Evolutionary conservation across 2,888 invertebrate genomes (phyloP).

Genomic region (Melanargia galathea): DNA sequence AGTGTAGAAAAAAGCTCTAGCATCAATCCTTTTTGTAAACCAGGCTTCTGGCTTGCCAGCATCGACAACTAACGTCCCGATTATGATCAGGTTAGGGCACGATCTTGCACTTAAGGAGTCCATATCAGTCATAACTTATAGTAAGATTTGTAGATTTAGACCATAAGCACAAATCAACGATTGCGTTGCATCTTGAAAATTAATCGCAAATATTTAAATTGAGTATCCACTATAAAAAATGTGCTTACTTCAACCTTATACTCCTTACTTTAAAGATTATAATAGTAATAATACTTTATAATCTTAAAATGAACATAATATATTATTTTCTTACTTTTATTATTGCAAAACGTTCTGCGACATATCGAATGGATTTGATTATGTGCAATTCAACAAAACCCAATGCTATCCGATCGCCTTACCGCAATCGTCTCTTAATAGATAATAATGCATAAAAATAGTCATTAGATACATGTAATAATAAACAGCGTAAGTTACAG

Average conservation of each 20-base stretch:
- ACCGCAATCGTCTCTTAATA: neutral
- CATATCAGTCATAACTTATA: neutral
- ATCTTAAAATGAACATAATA: neutral
- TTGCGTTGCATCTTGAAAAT: neutral
- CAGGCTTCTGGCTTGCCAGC: neutral
- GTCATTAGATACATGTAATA: too few species aligned
- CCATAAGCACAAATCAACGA: neutral
- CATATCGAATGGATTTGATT: slow-evolving; percentile 8
- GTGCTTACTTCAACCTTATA: too few species aligned
- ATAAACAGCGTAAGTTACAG: neutral
- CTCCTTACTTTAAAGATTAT: too few species aligned
- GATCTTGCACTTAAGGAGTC: neutral
- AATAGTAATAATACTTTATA: too few species aligned
- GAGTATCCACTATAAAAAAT: too few species aligned
- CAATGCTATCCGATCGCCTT: neutral
- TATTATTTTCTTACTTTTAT: slow-evolving; percentile 4
- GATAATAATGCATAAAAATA: neutral
- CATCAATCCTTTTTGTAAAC: neutral
- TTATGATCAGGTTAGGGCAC: neutral
- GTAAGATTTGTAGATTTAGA: neutral
- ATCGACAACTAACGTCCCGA: neutral
- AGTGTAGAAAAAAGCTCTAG: neutral
- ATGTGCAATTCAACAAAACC: neutral
- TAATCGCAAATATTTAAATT: neutral
- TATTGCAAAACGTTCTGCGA: slow-evolving; percentile 1